A percentile compares a stretch with the other conserved stretches of the same genome.
Evolutionary conservation across 1,140 invertebrate species (phyloP).

Genomic region (Drosophila kikkawai): DNA sequence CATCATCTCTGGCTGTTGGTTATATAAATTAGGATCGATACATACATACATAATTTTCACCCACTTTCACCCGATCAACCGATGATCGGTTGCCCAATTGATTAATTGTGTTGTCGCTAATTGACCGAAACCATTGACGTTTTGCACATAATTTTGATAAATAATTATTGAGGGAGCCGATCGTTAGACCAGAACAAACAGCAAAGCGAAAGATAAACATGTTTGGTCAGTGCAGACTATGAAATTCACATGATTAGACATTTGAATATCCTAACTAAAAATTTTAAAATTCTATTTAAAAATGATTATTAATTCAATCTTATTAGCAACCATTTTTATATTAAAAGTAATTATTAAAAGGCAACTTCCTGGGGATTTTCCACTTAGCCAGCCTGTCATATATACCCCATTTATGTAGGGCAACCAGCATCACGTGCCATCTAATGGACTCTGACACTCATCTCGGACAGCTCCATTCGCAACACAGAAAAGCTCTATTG

Average conservation of each 20-base stretch:
- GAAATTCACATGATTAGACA: background rate
- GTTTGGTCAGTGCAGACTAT: background rate
- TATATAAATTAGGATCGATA: background rate
- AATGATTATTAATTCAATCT: too few relatives aligned
- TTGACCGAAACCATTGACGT: constrained; percentile 30
- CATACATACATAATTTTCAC: constrained; percentile 2
- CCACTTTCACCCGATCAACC: constrained; percentile 28
- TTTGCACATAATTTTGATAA: constrained; percentile 38
- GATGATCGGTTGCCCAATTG: constrained; percentile 15
- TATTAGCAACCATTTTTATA: too few relatives aligned
- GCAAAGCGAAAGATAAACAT: constrained; percentile 25
- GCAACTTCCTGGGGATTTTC: background rate
- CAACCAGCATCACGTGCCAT: background rate
- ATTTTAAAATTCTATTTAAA: background rate
- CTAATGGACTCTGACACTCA: constrained; percentile 4
- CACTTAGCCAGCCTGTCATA: background rate
- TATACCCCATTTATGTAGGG: background rate
- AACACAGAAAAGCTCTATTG: constrained; percentile 7
- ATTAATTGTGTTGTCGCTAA: constrained; percentile 33
- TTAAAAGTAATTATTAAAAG: background rate
- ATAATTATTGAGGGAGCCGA: constrained; percentile 20
- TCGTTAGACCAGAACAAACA: constrained; percentile 37
- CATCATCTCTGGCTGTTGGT: background rate
- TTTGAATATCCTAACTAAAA: background rate
- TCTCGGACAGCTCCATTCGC: constrained; percentile 17